These are phyloP conservation scores for Glyptemys insculpta DNA, from an alignment of 2,797 vertebrate genomes.

Conservation along the genomic window DNA sequence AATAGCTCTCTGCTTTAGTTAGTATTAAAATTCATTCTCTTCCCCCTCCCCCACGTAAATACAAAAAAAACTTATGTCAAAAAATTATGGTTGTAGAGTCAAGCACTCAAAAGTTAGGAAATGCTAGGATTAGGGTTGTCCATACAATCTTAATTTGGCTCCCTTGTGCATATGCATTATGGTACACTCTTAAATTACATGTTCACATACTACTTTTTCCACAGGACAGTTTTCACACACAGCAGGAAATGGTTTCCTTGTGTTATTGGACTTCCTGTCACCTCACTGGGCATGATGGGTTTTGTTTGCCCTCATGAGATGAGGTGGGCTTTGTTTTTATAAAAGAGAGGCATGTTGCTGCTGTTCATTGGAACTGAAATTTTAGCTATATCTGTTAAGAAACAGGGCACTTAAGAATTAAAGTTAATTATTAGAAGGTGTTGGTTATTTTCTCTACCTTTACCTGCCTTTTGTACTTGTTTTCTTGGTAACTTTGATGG, in stretches of 20 bases:
- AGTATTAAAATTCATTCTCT: neutral
- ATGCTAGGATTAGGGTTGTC: neutral
- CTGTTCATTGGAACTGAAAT: neutral
- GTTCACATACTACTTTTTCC: neutral
- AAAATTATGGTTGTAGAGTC: neutral
- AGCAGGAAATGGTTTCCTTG: neutral
- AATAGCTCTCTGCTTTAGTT: neutral
- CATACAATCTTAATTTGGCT: neutral
- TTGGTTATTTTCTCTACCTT: neutral
- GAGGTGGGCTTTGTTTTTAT: neutral
- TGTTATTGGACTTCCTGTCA: neutral
- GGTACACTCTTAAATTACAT: neutral
- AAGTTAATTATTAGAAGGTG: neutral
- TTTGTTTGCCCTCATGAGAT: constrained; percentile 16
- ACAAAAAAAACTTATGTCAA: neutral
- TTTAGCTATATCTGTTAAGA: neutral
- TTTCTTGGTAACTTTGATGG: neutral
- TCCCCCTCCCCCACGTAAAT: neutral
- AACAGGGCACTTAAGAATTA: neutral
- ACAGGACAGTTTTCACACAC: neutral
- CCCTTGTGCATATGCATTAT: neutral
- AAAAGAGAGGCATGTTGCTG: neutral
- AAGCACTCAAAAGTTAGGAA: neutral
- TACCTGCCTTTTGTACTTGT: neutral
- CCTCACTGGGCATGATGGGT: neutral